Evolutionary conservation across 1,140 invertebrate genomes (phyloP).

Genomic region (Cyclina sinensis): DNA sequence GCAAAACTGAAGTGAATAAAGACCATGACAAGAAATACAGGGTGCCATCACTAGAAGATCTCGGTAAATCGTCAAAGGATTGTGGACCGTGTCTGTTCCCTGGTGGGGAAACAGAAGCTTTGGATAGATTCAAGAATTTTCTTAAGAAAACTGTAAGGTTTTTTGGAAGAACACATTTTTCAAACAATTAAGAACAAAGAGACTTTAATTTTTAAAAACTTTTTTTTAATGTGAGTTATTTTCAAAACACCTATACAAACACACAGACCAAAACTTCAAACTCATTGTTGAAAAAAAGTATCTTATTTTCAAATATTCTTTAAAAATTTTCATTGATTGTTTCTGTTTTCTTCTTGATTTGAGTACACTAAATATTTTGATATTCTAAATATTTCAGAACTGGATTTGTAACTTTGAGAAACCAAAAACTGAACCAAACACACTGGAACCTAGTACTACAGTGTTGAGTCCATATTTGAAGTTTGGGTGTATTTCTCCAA

Average conservation of each 20-base stretch:
- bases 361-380: no score
- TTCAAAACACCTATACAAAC: no score
- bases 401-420: constrained; percentile 95
- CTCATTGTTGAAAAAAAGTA: not conserved
- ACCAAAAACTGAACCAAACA: constrained; percentile 96
- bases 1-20: constrained; percentile 65
- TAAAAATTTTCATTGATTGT: no score
- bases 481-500: constrained; percentile 95
- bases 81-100: constrained; percentile 91
- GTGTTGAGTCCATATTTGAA: constrained; percentile 95
- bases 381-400: constrained; percentile 88
- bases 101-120: constrained; percentile 94
- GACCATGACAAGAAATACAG: constrained; percentile 90
- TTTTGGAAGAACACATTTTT: no score
- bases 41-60: constrained; percentile 94
- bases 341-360: no score
- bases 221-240: no score
- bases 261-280: not conserved
- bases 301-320: no score
- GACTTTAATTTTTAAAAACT: no score
- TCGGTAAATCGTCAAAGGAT: constrained; percentile 90
- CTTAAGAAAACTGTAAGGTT: constrained; percentile 90
- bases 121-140: constrained; percentile 92
- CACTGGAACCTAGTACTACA: constrained; percentile 92
- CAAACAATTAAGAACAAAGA: no score